Evolutionary conservation across 2,888 invertebrate species (phyloP), one percentile per base, ranked within the genome.

Genomic region (Athalia circularis): DNA sequence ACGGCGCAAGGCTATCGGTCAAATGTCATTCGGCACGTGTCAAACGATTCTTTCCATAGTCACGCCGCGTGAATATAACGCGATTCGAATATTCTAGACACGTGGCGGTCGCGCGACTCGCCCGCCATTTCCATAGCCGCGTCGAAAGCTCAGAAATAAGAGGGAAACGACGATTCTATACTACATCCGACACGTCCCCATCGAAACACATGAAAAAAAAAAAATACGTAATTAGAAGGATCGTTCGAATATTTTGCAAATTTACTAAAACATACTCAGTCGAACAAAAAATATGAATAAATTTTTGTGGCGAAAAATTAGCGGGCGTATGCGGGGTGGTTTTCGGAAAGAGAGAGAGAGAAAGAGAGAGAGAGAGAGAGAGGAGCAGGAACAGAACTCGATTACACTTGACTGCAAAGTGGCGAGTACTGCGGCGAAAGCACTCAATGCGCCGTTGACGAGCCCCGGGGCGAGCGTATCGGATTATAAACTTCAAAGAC

Each of bases 61-160:
- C 90, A 82, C 85, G 86, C 88, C 89, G 90, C 90, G 87, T 87
- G 89, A 89, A 87, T 87, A 90, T 87, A 90, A 90, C 88, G 87
- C 84, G 84, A 85, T 87, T 88, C 87, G 87, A 87, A 87, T 88
- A 86, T 85, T 84, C 83, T 13, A 78, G 83, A 82, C 85, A 86
- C 85, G 85, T 85, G 85, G 78, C 83, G 79, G 79, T 70, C 65
- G 77, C 48, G 43, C 79, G 61, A 76, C 80, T 81, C 80, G 57
- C 64, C 80, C 65, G 50, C 65, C 47, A 13, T 59, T 72, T 57
- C n/a, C 2, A 45, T 1, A 29, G 79, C 77, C 78, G 74, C 75
- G 76, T 79, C 61, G 65, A 65, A 78, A 68, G 68, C 64, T 52
- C 76, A 72, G 43, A 54, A 54, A 54, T 9, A 11, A 9, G 3